These are phyloP conservation scores for Hyperoodon ampullatus DNA, from an alignment of 2,113 vertebrate genomes.

Conservation along the genomic window DNA sequence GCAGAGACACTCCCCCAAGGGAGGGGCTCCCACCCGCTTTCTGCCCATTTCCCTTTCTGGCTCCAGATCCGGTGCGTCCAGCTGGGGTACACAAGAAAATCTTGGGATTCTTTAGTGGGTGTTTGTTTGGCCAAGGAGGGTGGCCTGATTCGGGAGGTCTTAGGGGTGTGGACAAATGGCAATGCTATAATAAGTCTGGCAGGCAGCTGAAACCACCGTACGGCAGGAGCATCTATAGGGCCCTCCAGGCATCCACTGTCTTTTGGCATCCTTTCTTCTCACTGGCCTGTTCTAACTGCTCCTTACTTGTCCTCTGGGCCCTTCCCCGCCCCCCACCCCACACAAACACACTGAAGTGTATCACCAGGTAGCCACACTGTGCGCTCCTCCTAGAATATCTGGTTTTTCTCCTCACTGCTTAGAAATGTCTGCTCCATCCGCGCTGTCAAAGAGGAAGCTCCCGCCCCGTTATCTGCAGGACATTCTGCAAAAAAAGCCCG, in stretches of 20 bases:
- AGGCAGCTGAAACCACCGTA: background rate
- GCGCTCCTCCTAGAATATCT: background rate
- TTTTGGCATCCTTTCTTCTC: background rate
- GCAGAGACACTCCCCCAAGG: background rate
- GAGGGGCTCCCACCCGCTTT: no score
- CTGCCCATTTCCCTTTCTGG: background rate
- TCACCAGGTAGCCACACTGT: background rate
- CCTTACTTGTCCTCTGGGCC: background rate
- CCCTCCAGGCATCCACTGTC: background rate
- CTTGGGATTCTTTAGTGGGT: background rate
- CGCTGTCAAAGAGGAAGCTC: background rate
- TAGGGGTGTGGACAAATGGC: background rate
- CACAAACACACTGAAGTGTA: background rate
- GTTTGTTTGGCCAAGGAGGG: background rate
- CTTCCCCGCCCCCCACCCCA: no score
- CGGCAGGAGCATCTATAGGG: rapidly evolving
- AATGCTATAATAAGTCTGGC: background rate
- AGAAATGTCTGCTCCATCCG: background rate
- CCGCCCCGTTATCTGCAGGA: background rate
- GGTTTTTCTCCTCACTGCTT: background rate
- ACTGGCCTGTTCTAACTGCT: background rate
- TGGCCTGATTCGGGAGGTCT: background rate
- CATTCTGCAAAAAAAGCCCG: rapidly evolving
- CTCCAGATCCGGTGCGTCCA: rapidly evolving
- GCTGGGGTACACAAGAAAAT: background rate